Conservation (phyloP, 2,797 vertebrate species). For the Onychomys torridus region DNA sequence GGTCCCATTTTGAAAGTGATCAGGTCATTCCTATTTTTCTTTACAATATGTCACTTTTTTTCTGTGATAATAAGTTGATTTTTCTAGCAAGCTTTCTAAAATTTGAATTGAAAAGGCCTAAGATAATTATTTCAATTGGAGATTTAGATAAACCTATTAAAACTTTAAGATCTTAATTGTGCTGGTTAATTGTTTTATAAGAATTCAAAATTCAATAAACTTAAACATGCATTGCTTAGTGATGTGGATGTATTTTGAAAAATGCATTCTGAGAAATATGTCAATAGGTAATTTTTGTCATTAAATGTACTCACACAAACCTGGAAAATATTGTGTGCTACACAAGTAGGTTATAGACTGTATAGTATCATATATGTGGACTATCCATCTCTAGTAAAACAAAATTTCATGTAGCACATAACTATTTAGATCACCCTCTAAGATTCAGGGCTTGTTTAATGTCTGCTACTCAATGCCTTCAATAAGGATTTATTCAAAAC, state of each 20-base stretch:
- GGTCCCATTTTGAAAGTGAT: neutral
- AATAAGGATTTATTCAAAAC: neutral
- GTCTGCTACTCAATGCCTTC: neutral
- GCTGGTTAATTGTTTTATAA: conserved; percentile 20
- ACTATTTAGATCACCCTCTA: neutral
- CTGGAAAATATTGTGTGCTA: neutral
- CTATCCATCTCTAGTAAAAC: too few species aligned
- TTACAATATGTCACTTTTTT: neutral
- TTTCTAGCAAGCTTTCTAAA: neutral
- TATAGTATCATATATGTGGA: rapidly evolving
- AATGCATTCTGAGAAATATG: neutral
- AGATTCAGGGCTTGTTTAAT: neutral
- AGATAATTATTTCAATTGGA: neutral
- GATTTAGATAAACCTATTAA: conserved; percentile 5
- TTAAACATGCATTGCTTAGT: neutral
- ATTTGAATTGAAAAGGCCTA: neutral
- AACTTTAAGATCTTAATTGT: conserved; percentile 4
- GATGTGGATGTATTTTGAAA: neutral
- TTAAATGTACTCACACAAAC: neutral
- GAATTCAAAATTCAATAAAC: conserved; percentile 37
- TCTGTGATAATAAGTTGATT: neutral
- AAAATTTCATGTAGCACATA: too few species aligned
- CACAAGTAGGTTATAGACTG: neutral
- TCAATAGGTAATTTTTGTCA: neutral
- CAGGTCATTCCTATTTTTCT: neutral